phyloP scores from a whole-genome alignment of 2,888 invertebrate species.

The Odontocerum albicorne region DNA sequence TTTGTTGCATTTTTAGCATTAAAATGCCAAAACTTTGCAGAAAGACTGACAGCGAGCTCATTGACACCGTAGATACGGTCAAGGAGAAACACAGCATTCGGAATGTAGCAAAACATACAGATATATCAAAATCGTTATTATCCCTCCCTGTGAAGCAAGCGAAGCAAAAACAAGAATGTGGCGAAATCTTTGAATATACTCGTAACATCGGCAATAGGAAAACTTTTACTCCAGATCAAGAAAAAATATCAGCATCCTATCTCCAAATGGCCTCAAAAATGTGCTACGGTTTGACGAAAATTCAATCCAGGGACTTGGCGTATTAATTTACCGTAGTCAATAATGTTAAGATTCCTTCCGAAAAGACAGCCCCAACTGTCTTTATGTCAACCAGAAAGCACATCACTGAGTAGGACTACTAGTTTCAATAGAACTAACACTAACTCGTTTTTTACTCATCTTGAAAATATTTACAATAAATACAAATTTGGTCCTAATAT shows the following conservation, averaged over 20 bases:
- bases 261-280: conserved; percentile 36
- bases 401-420: neutral
- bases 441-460: conserved; percentile 5
- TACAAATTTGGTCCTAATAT: conserved; percentile 4
- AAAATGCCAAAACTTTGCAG: too few relatives aligned
- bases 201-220: conserved; percentile 35
- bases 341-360: conserved; percentile 17
- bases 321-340: conserved; percentile 33
- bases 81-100: too few relatives aligned
- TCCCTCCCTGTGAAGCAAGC: too few relatives aligned
- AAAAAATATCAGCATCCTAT: conserved; percentile 32
- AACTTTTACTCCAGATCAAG: conserved; percentile 35
- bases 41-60: too few relatives aligned
- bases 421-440: conserved; percentile 6
- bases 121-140: too few relatives aligned
- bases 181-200: too few relatives aligned
- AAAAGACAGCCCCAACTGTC: conserved; percentile 1
- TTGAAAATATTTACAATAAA: conserved; percentile 18
- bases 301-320: conserved; percentile 32
- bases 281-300: conserved; percentile 35
- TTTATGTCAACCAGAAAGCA: neutral
- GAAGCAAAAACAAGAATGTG: too few relatives aligned
- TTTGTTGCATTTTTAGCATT: too few relatives aligned
- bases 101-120: too few relatives aligned
- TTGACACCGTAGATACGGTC: too few relatives aligned